Evolutionary conservation across 2,888 invertebrate species (phyloP), one percentile per base, ranked within the genome.

Genomic region (Catocala sponsa): DNA sequence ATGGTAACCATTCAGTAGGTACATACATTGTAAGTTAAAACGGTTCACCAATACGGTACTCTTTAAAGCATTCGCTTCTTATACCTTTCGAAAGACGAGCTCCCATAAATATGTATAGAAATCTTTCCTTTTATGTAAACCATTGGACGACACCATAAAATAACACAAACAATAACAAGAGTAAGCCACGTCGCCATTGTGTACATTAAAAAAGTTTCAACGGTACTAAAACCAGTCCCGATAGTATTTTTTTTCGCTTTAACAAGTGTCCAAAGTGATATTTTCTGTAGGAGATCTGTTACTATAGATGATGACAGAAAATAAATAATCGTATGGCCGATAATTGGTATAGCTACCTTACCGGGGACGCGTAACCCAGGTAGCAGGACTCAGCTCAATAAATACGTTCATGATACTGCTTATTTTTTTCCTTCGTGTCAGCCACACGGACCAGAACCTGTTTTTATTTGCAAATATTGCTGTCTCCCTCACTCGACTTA

Each of bases 341-440:
- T 70, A 74, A 78, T 73, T 65, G 71, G 66, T 67, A 48, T 49
- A 49, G 72, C 56, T 55, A 74, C 79, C 79, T 61, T 68, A 72
- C 55, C 64, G 58, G 68, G 63, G 59, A 55, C 76, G 87, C 85
- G 86, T 87, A 87, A 87, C 80, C 76, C 87, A 87, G 86, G 86
- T 87, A 87, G 86, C 86, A 59, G 76, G 56, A 58, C 57, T 63
- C 58, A 50, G 65, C 73, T 78, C 78, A 78, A 78, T 78, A 78
- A 78, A 76, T 58, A 63, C 67, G 68, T 76, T 70, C 66, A 63
- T 67, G 53, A 65, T 67, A 63, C 49, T 68, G 35, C 70, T 65
- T 79, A 25, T 68, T 60, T 59, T 63, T 68, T 68, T 60, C 64
- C 48, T 51, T 57, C 56, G 58, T 72, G 79, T 76, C 77, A 72